phyloP scores from a whole-genome alignment of 2,113 vertebrate genomes.

The Macrotis lagotis region DNA sequence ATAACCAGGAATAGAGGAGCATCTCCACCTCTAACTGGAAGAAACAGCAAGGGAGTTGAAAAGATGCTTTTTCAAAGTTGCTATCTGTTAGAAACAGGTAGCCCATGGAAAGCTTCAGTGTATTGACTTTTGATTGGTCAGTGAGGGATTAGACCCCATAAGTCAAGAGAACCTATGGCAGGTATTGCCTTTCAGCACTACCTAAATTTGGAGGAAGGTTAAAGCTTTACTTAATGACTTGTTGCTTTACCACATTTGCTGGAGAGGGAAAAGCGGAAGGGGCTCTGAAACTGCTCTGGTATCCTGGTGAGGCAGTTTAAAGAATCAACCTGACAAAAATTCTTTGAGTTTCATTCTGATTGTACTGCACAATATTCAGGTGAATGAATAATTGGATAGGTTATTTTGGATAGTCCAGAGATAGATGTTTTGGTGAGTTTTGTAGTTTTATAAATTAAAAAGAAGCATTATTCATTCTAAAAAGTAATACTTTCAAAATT shows the following conservation, averaged over 20 bases:
- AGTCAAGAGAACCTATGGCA: not conserved
- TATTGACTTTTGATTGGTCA: not conserved
- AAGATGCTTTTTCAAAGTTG: not conserved
- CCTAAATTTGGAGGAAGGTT: too few relatives aligned
- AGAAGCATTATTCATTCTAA: not conserved
- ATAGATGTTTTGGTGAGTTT: not conserved
- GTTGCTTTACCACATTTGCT: not conserved
- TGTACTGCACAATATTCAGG: not conserved
- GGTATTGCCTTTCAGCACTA: too few relatives aligned
- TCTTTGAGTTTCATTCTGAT: not conserved
- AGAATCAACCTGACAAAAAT: not conserved
- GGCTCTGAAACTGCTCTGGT: not conserved
- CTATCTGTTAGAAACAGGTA: not conserved
- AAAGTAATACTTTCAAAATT: not conserved
- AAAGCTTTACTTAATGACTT: not conserved
- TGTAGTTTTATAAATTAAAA: not conserved
- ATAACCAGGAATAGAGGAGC: not conserved
- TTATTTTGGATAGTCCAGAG: not conserved
- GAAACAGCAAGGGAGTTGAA: not conserved
- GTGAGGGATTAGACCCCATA: not conserved
- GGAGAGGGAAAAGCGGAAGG: not conserved
- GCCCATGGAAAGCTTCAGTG: not conserved
- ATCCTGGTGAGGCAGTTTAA: not conserved
- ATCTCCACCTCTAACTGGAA: too few relatives aligned
- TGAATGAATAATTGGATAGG: not conserved